Base-by-base conservation (phyloP, 2,797 vertebrate genomes). In the Todus mexicanus region DNA sequence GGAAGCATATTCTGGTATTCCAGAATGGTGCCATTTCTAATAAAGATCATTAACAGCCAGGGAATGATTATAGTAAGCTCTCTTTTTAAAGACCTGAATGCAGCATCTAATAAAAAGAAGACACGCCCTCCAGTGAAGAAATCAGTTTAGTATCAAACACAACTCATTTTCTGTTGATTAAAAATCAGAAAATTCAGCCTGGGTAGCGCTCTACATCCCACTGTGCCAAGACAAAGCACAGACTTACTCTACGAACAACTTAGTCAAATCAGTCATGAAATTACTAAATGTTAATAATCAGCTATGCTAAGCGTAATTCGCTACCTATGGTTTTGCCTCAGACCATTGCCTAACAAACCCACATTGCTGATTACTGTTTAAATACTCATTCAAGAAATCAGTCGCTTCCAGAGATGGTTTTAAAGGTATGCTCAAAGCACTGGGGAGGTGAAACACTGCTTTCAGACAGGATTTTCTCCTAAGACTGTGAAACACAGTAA, bases 151-250 rank as follows among this genome's bases (percentile, higher is more conserved):
- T 69, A 74, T 61, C 31, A 89, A 89, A 87, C 40, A 60, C 18
- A 77, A 73, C 31, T 56, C 7, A 85, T 83, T 90, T 93, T 84
- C 50, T 83, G 35, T 65, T 72, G 38, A 81, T 84, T 77, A 73
- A 78, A 93, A 89, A 48, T 56, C 25, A 85, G 60, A 72, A 11
- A n/a, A 19, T 75, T 88, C 47, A 82, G 21, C 48, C 51, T 45
- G 38, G 16, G 27, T 73, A 81, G 66, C 48, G 66, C 42, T 75
- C 33, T 45, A 42, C 4, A 1, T 80, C 54, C 65, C 59, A 60
- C 54, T 48, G 73, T 38, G 63, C 77, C 35, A 78, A 92, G 83
- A 89, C 37, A 94, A 96, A 94, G 84, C 16, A 53, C 64, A 79
- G 75, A 21, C 40, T 87, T 73, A 25, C 56, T 75, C 51, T 84